phyloP scores from a whole-genome alignment of 1,140 invertebrate species.

The Drosophila yakuba region DNA sequence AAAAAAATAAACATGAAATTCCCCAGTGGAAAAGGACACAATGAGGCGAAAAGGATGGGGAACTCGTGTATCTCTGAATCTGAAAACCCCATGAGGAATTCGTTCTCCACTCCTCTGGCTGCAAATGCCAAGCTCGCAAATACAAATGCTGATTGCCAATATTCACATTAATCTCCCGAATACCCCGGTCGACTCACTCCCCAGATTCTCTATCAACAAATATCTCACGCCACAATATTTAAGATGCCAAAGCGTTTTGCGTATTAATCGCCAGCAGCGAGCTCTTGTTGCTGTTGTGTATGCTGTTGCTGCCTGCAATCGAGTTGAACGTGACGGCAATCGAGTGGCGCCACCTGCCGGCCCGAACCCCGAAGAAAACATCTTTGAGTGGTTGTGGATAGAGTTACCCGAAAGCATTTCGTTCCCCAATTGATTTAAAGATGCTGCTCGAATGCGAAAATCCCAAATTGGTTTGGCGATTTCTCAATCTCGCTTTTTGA shows the following conservation, averaged over 20 bases:
- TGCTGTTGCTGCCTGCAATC: slow-evolving; percentile 23
- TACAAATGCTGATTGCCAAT: slow-evolving; percentile 80
- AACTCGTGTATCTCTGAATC: slow-evolving; percentile 11
- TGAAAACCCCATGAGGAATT: slow-evolving; percentile 25
- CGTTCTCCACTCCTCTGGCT: slow-evolving; percentile 42
- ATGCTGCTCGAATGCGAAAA: background rate
- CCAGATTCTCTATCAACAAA: slow-evolving; percentile 43
- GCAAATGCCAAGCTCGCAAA: slow-evolving; percentile 72
- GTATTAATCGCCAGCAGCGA: slow-evolving; percentile 67
- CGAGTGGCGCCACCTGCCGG: slow-evolving; percentile 67
- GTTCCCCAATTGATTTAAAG: slow-evolving; percentile 12
- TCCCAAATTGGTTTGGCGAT: slow-evolving; percentile 3
- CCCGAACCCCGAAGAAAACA: slow-evolving; percentile 34
- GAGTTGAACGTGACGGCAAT: slow-evolving; percentile 70
- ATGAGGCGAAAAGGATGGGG: slow-evolving; percentile 14
- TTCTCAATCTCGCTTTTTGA: background rate
- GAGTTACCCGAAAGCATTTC: slow-evolving; percentile 24
- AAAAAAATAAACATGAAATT: slow-evolving; percentile 7
- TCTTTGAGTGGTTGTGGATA: slow-evolving; percentile 7
- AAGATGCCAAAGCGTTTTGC: slow-evolving; percentile 81
- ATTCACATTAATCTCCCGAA: slow-evolving; percentile 73
- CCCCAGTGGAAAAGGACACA: slow-evolving; percentile 16
- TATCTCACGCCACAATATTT: slow-evolving; percentile 78
- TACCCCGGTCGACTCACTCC: slow-evolving; percentile 1
- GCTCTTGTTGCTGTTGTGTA: slow-evolving; percentile 10